These are phyloP conservation scores for Prunella himalayana DNA, from an alignment of 2,113 vertebrate genomes.

Conservation along the genomic window DNA sequence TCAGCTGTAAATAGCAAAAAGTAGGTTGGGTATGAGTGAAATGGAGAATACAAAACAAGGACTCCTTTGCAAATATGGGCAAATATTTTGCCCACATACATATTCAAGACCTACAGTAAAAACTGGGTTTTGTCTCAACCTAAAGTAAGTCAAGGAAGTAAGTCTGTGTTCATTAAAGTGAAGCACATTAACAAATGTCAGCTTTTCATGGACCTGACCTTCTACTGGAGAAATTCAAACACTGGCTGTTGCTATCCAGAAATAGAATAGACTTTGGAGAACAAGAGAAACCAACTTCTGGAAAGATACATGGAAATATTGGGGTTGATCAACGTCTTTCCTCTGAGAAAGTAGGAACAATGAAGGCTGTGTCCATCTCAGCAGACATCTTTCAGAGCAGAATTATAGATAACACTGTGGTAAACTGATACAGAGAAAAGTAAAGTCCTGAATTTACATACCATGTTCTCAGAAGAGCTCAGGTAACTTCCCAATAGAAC, in stretches of 20 bases:
- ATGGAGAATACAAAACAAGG: not conserved
- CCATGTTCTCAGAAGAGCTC: not conserved
- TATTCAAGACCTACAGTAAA: not conserved
- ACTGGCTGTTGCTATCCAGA: not conserved
- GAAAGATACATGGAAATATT: fast-evolving
- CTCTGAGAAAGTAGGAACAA: not conserved
- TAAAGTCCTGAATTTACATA: not conserved
- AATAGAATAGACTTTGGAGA: not conserved
- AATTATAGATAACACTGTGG: fast-evolving
- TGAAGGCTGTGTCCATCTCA: not conserved
- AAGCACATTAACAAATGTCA: not conserved
- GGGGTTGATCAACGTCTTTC: not conserved
- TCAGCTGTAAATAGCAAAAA: not conserved
- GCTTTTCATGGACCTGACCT: not conserved
- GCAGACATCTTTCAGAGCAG: not conserved
- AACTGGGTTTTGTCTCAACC: not conserved
- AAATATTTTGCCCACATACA: fast-evolving
- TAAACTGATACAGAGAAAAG: not conserved
- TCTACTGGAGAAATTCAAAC: not conserved
- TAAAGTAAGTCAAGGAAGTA: not conserved
- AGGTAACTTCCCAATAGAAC: not conserved
- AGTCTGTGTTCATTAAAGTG: fast-evolving
- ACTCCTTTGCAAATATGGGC: not conserved
- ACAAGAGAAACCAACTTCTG: not conserved
- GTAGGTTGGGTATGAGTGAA: not conserved